Percentiles rank a stretch among this genome's conserved stretches.
phyloP scores from a whole-genome alignment of 2,113 vertebrate species.

The Leptodactylus fuscus region DNA sequence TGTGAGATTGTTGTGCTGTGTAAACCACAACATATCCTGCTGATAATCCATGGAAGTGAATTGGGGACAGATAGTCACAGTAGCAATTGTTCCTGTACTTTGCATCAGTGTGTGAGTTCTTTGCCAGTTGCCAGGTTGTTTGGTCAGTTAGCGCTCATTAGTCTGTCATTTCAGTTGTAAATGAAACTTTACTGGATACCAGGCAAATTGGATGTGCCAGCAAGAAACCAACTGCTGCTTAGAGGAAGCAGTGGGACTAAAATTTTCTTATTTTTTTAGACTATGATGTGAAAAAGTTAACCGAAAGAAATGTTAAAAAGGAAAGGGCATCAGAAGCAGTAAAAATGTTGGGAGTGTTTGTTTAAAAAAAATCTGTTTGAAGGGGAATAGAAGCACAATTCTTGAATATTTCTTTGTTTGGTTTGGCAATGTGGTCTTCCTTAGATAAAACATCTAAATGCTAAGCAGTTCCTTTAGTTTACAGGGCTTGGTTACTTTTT shows the following conservation, averaged over 20 bases:
- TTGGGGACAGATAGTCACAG: too few relatives aligned
- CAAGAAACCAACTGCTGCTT: background rate
- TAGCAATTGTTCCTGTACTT: too few relatives aligned
- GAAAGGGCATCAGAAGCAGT: slow-evolving; percentile 58
- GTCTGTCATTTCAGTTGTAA: too few relatives aligned
- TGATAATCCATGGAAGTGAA: too few relatives aligned
- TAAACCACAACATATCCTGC: too few relatives aligned
- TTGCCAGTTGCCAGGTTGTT: too few relatives aligned
- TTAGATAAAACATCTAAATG: slow-evolving; percentile 75
- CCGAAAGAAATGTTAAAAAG: background rate
- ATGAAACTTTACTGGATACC: too few relatives aligned
- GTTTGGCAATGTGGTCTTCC: slow-evolving; percentile 71
- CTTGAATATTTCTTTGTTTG: slow-evolving; percentile 76
- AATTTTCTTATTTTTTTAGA: background rate
- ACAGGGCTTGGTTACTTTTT: slow-evolving; percentile 73
- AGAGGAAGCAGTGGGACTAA: background rate
- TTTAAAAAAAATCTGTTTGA: slow-evolving; percentile 70
- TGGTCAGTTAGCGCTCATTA: too few relatives aligned
- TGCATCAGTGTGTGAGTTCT: too few relatives aligned
- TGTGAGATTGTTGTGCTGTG: too few relatives aligned
- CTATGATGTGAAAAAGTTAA: background rate
- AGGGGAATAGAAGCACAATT: slow-evolving; percentile 70
- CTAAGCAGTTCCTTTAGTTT: slow-evolving; percentile 78
- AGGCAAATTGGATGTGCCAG: background rate
- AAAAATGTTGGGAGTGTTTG: slow-evolving; percentile 64